Base-by-base conservation (phyloP, 2,797 vertebrate species). In the Acestrorhynchus altus region DNA sequence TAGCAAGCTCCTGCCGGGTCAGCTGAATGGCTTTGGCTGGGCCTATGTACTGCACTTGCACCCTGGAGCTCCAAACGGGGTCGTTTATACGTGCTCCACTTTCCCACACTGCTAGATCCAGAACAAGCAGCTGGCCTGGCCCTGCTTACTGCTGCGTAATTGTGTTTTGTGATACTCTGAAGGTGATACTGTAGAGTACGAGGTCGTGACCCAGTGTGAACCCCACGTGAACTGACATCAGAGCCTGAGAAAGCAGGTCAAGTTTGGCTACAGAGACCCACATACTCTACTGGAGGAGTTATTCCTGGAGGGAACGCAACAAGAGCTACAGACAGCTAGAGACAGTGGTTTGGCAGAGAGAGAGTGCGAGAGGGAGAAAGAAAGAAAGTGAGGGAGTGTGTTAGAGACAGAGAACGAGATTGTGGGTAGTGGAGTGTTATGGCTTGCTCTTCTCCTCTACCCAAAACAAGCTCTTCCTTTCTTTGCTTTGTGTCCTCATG, bases 331-430 rank as follows among this genome's bases (percentile, higher is more conserved):
- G 94, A 91, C 94, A 93, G 92, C 73, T 83, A 93, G 94, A 96
- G 94, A 94, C 93, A 94, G 95, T 90, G 95, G 94, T 93, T 94
- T 96, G 93, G 94, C 94, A 83, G 47, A 65, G 54, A 47, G 13
- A 16, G 49, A 47, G 35, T 44, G 61, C 42, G 44, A 44, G 24
- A 28, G 56, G 2, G 56, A 59, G 15, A 57, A 18, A 54, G 47
- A 49, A 11, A 49, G 13, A 13, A 13, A 44, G 42, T 1, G 42
- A 44, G 42, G 9, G 44, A 54, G 42, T 42, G 56, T 31, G 47
- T 22, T 12, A 22, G 54, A 52, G 51, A 52, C n/a, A 22, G n/a
- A 52, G n/a, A 52, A n/a, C 11, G 52, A 56, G 22, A 56, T 56
- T 26, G 56, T 59, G 26, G 31, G 64, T 54, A 88, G 81, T 76